phyloP scores from a whole-genome alignment of 2,888 invertebrate genomes.

The Muscina levida region DNA sequence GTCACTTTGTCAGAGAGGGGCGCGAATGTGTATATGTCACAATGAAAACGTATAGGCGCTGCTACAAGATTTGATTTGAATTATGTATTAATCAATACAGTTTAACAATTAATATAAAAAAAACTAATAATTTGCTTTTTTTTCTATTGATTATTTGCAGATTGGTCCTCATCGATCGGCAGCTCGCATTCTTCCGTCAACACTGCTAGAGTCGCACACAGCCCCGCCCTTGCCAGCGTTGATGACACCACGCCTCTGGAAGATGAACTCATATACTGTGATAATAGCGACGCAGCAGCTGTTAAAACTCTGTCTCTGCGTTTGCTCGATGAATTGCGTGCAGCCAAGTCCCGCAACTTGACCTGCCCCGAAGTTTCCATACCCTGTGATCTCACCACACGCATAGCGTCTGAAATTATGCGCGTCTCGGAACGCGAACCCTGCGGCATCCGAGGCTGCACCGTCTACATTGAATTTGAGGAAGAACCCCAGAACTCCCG shows the following conservation, averaged over 20 bases:
- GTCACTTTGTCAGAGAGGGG: conserved; percentile 1
- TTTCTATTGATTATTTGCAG: conserved; percentile 48
- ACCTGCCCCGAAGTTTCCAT: conserved; percentile 77
- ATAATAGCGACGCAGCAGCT: conserved; percentile 68
- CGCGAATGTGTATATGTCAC: no score
- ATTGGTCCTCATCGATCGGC: conserved; percentile 67
- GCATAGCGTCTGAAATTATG: conserved; percentile 76
- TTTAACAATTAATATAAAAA: background rate
- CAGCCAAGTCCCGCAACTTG: conserved; percentile 75
- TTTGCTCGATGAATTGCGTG: conserved; percentile 75
- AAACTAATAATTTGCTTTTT: conserved; percentile 8
- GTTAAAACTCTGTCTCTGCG: conserved; percentile 71
- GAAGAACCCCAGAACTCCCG: conserved; percentile 76
- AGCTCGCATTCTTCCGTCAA: conserved; percentile 52
- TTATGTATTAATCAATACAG: conserved; percentile 11
- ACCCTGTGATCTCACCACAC: conserved; percentile 78
- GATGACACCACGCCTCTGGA: conserved; percentile 42
- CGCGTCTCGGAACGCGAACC: conserved; percentile 77
- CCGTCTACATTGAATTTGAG: conserved; percentile 76
- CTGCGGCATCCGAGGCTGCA: conserved; percentile 76
- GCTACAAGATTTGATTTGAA: background rate
- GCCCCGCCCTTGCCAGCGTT: conserved; percentile 42
- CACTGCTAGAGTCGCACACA: conserved; percentile 25
- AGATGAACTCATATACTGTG: conserved; percentile 68
- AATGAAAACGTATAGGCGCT: background rate